Evolutionary conservation across 92 coral and sea anemone species (phyloP).

Genomic region (Anthopleura xanthogrammica): DNA sequence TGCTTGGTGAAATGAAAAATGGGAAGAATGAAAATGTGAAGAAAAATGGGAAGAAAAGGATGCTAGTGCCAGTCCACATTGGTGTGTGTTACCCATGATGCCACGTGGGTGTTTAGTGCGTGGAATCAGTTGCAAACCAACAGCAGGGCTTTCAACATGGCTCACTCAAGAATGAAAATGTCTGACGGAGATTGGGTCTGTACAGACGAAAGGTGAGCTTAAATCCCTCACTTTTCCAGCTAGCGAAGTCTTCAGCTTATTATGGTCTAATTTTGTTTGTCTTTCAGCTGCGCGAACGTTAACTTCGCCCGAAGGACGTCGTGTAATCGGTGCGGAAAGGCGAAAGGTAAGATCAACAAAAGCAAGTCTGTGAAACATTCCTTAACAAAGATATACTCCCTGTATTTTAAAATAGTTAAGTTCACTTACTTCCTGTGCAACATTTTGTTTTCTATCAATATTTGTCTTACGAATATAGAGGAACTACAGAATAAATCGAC

Average conservation of each 20-base stretch:
- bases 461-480: not conserved
- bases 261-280: not conserved
- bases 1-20: not conserved
- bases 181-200: conserved; percentile 98
- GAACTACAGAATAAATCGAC: not conserved
- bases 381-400: not conserved
- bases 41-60: not conserved
- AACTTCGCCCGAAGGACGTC: conserved; percentile 94
- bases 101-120: not conserved
- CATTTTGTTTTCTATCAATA: not conserved
- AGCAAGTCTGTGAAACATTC: not conserved
- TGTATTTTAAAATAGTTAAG: not conserved
- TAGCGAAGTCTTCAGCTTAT: not conserved
- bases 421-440: too few species aligned
- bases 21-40: not conserved
- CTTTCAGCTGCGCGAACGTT: conserved; percentile 86
- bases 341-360: conserved; percentile 5
- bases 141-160: conserved; percentile 9
- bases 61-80: conserved; percentile 1
- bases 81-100: conserved; percentile 10
- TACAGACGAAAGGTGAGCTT: conserved; percentile 73
- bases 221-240: not conserved
- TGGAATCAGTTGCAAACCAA: too few species aligned
- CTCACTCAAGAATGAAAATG: conserved; percentile 64
- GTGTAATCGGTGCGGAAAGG: conserved; percentile 95